A percentile compares a stretch with the other conserved stretches of the same genome.
Evolutionary conservation across 1,140 invertebrate species (phyloP).

Genomic region (Eumeta japonica): DNA sequence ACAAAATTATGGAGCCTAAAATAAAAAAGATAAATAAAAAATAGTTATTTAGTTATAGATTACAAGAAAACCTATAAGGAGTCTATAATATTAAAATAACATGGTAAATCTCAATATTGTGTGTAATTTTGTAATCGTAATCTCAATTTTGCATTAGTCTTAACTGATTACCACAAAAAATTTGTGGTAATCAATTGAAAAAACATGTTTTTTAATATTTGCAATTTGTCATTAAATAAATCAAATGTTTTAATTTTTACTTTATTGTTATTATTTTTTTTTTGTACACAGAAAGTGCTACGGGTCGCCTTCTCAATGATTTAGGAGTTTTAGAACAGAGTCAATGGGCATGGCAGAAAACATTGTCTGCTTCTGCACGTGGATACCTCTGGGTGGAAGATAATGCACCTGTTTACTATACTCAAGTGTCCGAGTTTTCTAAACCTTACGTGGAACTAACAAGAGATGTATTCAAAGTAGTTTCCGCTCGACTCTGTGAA

Average conservation of each 20-base stretch:
- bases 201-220: no score
- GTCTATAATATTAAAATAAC: no score
- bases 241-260: no score
- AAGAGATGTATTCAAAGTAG: constrained; percentile 57
- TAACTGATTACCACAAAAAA: no score
- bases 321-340: constrained; percentile 62
- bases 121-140: neutral
- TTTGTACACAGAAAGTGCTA: constrained; percentile 54
- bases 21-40: no score
- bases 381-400: constrained; percentile 64
- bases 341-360: constrained; percentile 59
- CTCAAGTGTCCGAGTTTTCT: constrained; percentile 52
- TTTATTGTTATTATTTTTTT: constrained; percentile 4
- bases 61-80: no score
- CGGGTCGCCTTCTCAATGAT: constrained; percentile 62
- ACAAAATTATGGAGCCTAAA: no score
- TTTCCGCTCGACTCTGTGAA: constrained; percentile 53
- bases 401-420: constrained; percentile 66
- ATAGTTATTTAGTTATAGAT: no score
- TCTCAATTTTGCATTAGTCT: neutral
- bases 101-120: no score
- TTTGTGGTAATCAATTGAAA: no score
- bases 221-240: no score
- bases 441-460: constrained; percentile 64
- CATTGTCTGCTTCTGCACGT: constrained; percentile 58